phyloP scores from a whole-genome alignment of 1,140 invertebrate species.

The Agrypnia vestita region DNA sequence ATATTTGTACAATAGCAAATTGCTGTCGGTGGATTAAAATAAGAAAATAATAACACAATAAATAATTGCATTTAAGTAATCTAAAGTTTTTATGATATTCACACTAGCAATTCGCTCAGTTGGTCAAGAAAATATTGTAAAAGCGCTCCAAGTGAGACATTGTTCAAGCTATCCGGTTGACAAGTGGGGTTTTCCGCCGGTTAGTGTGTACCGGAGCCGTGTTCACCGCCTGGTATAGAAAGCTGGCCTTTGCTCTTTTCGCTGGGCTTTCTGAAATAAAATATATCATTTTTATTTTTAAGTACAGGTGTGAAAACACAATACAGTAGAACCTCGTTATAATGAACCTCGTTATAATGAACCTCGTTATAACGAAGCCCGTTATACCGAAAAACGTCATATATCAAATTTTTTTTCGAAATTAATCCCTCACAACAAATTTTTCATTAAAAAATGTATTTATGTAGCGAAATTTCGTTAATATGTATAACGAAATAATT shows the following conservation, averaged over 20 bases:
- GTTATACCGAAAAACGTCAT: too few species aligned
- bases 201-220: conserved; percentile 67
- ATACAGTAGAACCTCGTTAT: too few species aligned
- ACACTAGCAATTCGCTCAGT: conserved; percentile 24
- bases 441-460: too few species aligned
- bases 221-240: conserved; percentile 67
- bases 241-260: conserved; percentile 69
- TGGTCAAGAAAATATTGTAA: conserved; percentile 1
- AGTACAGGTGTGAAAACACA: too few species aligned
- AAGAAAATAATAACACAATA: conserved; percentile 18
- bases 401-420: too few species aligned
- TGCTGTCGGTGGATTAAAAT: conserved; percentile 28
- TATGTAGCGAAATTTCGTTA: too few species aligned
- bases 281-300: background rate
- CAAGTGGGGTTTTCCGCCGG: conserved; percentile 74
- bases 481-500: too few species aligned
- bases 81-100: conserved; percentile 33
- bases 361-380: too few species aligned
- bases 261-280: conserved; percentile 66
- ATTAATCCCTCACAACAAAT: too few species aligned
- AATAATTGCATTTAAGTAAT: conserved; percentile 23
- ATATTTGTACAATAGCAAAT: conserved; percentile 36
- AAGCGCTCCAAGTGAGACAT: background rate
- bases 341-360: too few species aligned
- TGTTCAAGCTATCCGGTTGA: conserved; percentile 72